Evolutionary conservation across 2,113 vertebrate species (phyloP).

Genomic region (Loxodonta africana): DNA sequence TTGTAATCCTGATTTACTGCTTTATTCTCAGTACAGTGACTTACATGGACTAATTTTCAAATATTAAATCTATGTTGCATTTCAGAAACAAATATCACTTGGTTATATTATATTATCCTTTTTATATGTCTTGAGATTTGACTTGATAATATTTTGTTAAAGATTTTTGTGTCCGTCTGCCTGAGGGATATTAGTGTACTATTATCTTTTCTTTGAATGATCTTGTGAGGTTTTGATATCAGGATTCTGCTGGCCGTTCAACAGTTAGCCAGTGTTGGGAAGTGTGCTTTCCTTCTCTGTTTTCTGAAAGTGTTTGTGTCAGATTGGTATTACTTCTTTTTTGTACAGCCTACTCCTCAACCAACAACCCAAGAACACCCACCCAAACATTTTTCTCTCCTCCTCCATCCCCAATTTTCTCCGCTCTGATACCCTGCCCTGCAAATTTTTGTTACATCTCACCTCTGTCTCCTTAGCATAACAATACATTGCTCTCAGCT

Average conservation of each 20-base stretch:
- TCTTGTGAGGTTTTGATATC: neutral
- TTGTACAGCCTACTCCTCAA: neutral
- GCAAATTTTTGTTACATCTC: neutral
- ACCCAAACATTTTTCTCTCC: neutral
- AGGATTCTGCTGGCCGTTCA: neutral
- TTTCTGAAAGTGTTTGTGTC: no score
- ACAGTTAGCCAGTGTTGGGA: neutral
- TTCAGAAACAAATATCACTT: no score
- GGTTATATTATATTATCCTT: no score
- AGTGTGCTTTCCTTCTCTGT: neutral
- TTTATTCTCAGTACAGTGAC: no score
- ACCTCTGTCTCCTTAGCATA: neutral
- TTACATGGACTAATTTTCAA: neutral
- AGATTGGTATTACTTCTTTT: no score
- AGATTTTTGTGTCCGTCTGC: neutral
- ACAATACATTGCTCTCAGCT: neutral
- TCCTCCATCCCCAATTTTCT: neutral
- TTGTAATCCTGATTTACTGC: neutral
- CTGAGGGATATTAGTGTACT: neutral
- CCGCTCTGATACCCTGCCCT: neutral
- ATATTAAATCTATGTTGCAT: neutral
- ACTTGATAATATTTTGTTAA: neutral
- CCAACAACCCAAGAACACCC: neutral
- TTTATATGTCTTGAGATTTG: no score
- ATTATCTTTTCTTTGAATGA: neutral